Evolutionary conservation across 2,113 vertebrate species (phyloP).

Genomic region (Sporophila hypoxantha): DNA sequence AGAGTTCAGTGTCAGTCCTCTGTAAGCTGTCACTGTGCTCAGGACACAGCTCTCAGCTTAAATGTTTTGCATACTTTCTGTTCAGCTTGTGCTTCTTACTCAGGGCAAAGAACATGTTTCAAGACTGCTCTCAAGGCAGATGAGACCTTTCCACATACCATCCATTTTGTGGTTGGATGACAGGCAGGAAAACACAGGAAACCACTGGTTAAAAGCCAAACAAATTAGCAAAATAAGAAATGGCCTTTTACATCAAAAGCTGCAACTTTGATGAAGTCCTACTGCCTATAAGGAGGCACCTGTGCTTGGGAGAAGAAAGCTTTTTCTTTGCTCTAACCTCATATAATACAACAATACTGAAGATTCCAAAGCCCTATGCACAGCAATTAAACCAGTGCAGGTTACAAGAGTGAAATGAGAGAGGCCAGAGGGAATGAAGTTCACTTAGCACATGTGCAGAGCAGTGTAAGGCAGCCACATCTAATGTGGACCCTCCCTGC

Average conservation of each 20-base stretch:
- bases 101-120: background rate
- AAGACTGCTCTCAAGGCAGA: background rate
- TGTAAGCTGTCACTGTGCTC: background rate
- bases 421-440: background rate
- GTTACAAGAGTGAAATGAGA: background rate
- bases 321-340: background rate
- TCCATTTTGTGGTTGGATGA: background rate
- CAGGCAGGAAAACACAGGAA: background rate
- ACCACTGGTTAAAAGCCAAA: conserved; percentile 11
- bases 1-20: background rate
- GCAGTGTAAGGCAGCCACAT: background rate
- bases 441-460: background rate
- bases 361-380: background rate
- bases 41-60: background rate
- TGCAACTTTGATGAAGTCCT: background rate
- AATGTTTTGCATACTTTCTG: background rate
- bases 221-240: conserved; percentile 9
- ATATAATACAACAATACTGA: background rate
- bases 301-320: background rate
- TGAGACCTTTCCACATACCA: background rate
- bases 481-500: background rate
- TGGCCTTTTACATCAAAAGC: background rate
- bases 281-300: background rate
- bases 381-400: background rate
- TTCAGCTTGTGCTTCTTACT: background rate